Conservation (phyloP, 1,140 invertebrate species). For the Coptotermes formosanus region DNA sequence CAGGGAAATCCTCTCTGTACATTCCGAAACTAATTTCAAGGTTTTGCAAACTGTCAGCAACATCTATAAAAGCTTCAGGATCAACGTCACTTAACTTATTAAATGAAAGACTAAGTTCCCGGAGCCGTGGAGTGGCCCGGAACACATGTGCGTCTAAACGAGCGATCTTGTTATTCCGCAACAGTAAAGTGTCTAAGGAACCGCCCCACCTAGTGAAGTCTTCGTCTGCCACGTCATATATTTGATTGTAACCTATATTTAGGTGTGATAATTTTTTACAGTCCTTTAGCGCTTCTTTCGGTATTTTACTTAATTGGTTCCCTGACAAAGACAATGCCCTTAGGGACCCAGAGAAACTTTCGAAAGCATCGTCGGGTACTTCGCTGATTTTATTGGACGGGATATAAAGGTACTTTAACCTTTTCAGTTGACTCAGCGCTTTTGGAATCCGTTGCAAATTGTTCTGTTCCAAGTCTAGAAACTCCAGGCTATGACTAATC, state of each 20-base stretch:
- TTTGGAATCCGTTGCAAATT: conserved; percentile 64
- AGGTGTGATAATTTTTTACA: conserved; percentile 74
- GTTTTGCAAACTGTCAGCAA: conserved; percentile 71
- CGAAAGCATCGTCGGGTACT: conserved; percentile 57
- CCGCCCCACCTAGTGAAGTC: conserved; percentile 79
- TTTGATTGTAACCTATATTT: conserved; percentile 84
- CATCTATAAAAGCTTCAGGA: conserved; percentile 69
- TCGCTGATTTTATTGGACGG: conserved; percentile 73
- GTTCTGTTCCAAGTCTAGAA: conserved; percentile 81
- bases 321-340: conserved; percentile 77
- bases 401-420: conserved; percentile 76
- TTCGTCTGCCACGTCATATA: conserved; percentile 67
- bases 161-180: conserved; percentile 81
- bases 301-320: conserved; percentile 72
- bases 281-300: conserved; percentile 62
- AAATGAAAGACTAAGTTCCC: conserved; percentile 85
- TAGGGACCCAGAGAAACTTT: conserved; percentile 58
- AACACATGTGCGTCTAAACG: conserved; percentile 73
- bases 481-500: conserved; percentile 70
- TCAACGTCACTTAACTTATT: conserved; percentile 79
- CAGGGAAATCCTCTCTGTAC: conserved; percentile 72
- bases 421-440: conserved; percentile 63
- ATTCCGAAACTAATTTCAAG: conserved; percentile 83
- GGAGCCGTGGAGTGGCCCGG: conserved; percentile 63
- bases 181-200: conserved; percentile 75